Evolutionary conservation across 2,888 invertebrate species (phyloP).

Genomic region (Cephus rjabovi): DNA sequence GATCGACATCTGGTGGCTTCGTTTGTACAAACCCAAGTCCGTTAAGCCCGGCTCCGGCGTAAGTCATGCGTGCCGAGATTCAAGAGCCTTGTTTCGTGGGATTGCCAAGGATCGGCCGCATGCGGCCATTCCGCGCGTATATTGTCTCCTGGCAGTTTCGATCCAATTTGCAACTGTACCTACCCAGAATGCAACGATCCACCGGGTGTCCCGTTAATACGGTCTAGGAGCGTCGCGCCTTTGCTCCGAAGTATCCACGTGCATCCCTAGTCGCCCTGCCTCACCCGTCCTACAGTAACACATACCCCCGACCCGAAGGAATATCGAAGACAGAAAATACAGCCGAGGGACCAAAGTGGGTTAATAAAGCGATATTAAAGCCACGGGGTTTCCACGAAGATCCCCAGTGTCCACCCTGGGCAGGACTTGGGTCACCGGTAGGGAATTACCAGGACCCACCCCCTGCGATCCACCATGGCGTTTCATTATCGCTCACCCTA

Average conservation of each 20-base stretch:
- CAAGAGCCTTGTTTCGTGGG: slow-evolving; percentile 63
- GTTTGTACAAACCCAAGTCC: slow-evolving; percentile 60
- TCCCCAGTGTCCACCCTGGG: slow-evolving; percentile 54
- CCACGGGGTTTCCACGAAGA: slow-evolving; percentile 55
- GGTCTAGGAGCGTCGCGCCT: too few species aligned
- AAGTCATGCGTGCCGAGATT: slow-evolving; percentile 63
- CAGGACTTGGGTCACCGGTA: slow-evolving; percentile 35
- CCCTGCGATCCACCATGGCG: slow-evolving; percentile 39
- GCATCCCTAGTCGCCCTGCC: too few species aligned
- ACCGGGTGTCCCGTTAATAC: too few species aligned
- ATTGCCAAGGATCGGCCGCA: slow-evolving; percentile 51
- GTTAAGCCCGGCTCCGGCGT: slow-evolving; percentile 63
- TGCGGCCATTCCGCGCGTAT: slow-evolving; percentile 25
- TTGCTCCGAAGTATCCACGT: too few species aligned
- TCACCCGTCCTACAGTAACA: too few species aligned
- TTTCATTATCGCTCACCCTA: slow-evolving; percentile 54
- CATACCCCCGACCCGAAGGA: too few species aligned
- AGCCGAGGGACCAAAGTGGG: slow-evolving; percentile 49
- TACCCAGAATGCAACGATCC: too few species aligned
- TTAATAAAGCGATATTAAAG: slow-evolving; percentile 65
- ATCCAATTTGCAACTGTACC: slow-evolving; percentile 50
- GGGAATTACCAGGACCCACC: slow-evolving; percentile 43
- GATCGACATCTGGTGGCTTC: slow-evolving; percentile 62
- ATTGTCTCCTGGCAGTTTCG: slow-evolving; percentile 33
- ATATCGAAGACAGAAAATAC: too few species aligned